Evolutionary conservation across 2,113 vertebrate genomes (phyloP).

Genomic region (Lycocorax pyrrhopterus): DNA sequence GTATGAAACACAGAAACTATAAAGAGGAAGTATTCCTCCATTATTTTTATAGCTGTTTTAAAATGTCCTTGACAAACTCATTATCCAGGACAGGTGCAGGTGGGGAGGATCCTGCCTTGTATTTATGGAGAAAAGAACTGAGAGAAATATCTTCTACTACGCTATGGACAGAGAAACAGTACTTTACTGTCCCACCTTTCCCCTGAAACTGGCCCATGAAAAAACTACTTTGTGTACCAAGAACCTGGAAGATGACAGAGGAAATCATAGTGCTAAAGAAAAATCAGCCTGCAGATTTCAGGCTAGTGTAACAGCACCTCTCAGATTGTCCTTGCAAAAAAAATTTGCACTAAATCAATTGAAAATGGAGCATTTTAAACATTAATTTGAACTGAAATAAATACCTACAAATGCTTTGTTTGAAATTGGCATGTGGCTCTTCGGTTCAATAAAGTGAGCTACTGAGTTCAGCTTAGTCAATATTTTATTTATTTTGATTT

Average conservation of each 20-base stretch:
- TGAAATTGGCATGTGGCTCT: neutral
- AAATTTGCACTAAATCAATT: neutral
- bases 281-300: neutral
- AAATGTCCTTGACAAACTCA: neutral
- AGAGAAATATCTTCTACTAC: neutral
- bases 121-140: neutral
- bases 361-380: neutral
- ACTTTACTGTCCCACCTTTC: neutral
- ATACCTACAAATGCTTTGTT: neutral
- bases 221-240: neutral
- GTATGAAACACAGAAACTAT: neutral
- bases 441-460: neutral
- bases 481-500: slow-evolving; percentile 44
- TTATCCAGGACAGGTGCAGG: neutral
- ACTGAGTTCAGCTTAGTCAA: neutral
- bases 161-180: neutral
- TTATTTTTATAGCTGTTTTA: neutral
- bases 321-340: neutral
- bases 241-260: neutral
- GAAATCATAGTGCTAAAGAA: neutral
- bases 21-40: neutral
- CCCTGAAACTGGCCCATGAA: too few relatives aligned
- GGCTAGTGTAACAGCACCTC: neutral
- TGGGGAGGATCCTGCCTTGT: neutral
- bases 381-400: neutral